phyloP scores from a whole-genome alignment of 2,113 vertebrate genomes.

The Bufo bufo region DNA sequence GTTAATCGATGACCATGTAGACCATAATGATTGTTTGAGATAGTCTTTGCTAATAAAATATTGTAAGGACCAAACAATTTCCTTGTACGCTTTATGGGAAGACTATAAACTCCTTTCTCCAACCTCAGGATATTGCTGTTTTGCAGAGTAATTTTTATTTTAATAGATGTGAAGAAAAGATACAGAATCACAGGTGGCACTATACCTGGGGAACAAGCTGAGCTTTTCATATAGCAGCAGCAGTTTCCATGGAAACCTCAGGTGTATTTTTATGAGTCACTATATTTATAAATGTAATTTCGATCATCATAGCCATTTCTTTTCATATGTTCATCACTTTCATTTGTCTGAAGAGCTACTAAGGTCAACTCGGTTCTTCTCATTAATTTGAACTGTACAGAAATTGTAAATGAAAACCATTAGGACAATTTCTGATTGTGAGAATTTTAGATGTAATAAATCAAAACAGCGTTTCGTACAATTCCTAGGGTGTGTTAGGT shows the following conservation, averaged over 20 bases:
- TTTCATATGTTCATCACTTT: not conserved
- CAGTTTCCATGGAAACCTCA: conserved; percentile 43
- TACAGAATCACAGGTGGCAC: conserved; percentile 13
- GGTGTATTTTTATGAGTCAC: conserved; percentile 39
- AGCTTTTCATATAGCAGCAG: conserved; percentile 19
- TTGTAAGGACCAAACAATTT: not conserved
- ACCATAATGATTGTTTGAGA: not conserved
- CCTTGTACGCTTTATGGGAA: not conserved
- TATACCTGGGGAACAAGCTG: not conserved
- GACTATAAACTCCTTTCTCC: not conserved
- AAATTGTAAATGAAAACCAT: not conserved
- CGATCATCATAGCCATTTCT: not conserved
- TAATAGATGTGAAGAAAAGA: conserved; percentile 7
- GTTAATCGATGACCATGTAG: not conserved
- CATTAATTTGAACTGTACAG: not conserved
- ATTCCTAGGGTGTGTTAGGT: not conserved
- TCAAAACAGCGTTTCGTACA: not conserved
- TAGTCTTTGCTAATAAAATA: not conserved
- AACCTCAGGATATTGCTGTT: not conserved
- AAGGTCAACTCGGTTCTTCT: not conserved
- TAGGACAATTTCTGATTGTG: not conserved
- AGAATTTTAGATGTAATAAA: not conserved
- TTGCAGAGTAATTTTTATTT: not conserved
- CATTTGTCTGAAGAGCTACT: not conserved
- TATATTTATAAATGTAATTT: conserved; percentile 15